Conservation (phyloP, 1,140 invertebrate genomes). For the Ostrea edulis region DNA sequence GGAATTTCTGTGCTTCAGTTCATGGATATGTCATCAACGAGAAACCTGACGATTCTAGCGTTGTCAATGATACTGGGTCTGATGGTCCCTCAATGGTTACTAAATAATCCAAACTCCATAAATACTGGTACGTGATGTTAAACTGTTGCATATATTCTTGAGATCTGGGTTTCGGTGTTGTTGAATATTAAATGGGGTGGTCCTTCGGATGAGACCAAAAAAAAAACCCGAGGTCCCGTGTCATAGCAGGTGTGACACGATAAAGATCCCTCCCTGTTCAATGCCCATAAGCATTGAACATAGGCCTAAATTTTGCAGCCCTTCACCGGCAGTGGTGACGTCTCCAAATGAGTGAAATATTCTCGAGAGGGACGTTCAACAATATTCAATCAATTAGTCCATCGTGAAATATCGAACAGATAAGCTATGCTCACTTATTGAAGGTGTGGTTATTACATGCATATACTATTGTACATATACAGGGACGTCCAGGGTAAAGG, state of each 20-base stretch:
- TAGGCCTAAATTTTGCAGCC: no score
- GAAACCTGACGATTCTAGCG: conserved; percentile 91
- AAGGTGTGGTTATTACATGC: no score
- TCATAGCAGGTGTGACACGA: no score
- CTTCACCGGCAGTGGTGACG: no score
- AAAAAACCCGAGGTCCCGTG: no score
- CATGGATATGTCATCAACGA: conserved; percentile 89
- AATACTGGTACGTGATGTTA: conserved; percentile 82
- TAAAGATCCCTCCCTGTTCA: no score
- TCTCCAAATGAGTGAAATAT: no score
- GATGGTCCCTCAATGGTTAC: conserved; percentile 86
- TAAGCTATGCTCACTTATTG: background rate
- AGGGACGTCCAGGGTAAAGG: no score
- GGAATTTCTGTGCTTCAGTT: conserved; percentile 89
- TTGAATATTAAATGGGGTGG: background rate
- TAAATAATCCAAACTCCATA: conserved; percentile 83
- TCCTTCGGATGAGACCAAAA: background rate
- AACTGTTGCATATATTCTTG: background rate
- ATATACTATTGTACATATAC: no score
- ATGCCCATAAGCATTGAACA: no score
- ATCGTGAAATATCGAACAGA: background rate
- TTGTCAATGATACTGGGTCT: conserved; percentile 92
- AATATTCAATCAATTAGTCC: background rate
- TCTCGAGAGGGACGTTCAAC: no score
- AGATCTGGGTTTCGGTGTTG: background rate